Base-by-base conservation (phyloP, 2,888 invertebrate species). In the Calephelis perditalis region DNA sequence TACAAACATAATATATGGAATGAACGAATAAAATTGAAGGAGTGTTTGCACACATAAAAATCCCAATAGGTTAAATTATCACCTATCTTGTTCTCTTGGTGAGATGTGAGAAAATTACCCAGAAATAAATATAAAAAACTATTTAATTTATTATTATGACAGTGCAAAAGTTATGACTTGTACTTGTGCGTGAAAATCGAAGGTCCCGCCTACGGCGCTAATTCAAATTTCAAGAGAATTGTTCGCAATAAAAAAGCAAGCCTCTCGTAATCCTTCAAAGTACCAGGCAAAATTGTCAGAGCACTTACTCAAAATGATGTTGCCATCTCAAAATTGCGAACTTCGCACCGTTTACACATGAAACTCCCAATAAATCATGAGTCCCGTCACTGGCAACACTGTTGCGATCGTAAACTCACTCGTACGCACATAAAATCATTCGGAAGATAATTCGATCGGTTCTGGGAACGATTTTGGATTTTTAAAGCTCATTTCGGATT, bases 361-460 rank as follows among this genome's bases (percentile, higher is more conserved):
- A 72, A 73, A 70, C 72, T 73, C 70, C 67, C 71, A 67, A 75
- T 77, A 78, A 78, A 77, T 77, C 77, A 77, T 62, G 47, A 49
- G 47, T 56, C 61, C 66, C 66, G 67, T 67, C 66, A 58, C 46
- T 70, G 67, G 77, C 77, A 77, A 77, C 78, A 77, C 68, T 78
- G 78, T 78, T 73, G 76, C 69, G 66, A 62, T 74, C 76, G 72
- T 78, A 78, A 78, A 78, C 61, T 63, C 68, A 67, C 68, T 62
- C 66, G 68, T 66, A 63, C 68, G 64, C 67, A 71, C 81, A 78
- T 82, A 83, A 82, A 84, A 79, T 73, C 77, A 73, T 74, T 74
- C 72, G 67, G 72, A 69, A 76, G 83, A 82, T 84, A 82, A 83
- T 83, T 82, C 82, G 82, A 84, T 84, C 74, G 81, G 64, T 84